Percentiles rank a stretch among this genome's conserved stretches.
Conservation (phyloP, 1,140 invertebrate genomes). For the Bombus superbus region DNA sequence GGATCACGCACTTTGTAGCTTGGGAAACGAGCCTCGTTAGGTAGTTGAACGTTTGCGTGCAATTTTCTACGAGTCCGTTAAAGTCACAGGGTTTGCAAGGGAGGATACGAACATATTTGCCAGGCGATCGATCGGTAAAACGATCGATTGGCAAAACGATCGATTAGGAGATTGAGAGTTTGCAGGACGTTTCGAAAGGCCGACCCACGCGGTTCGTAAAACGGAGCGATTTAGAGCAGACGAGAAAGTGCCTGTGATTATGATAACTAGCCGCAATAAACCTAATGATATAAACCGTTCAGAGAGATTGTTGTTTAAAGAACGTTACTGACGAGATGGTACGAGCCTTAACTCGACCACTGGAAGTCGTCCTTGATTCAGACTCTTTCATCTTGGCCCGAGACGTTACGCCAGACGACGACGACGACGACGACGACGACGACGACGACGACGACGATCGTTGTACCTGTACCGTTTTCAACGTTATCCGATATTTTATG, state of each 20-base stretch:
- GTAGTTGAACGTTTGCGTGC: too few species aligned
- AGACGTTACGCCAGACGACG: not conserved
- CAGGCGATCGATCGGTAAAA: not conserved
- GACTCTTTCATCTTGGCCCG: slow-evolving; percentile 8
- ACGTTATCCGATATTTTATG: not conserved
- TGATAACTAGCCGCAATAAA: slow-evolving; percentile 56
- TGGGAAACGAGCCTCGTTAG: not conserved
- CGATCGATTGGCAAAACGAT: not conserved
- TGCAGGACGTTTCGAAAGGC: slow-evolving; percentile 38
- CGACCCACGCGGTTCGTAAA: slow-evolving; percentile 21
- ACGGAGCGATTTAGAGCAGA: slow-evolving; percentile 23
- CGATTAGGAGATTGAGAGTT: slow-evolving; percentile 19
- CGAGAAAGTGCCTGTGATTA: slow-evolving; percentile 56
- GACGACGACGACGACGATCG: not conserved
- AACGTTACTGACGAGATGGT: slow-evolving; percentile 2
- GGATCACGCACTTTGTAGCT: not conserved
- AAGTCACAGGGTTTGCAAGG: too few species aligned
- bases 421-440: not conserved
- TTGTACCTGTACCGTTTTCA: not conserved
- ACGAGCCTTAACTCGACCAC: slow-evolving; percentile 22
- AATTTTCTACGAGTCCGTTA: not conserved
- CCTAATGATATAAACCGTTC: slow-evolving; percentile 50
- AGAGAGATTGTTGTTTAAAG: slow-evolving; percentile 43
- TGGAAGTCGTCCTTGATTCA: slow-evolving; percentile 1
- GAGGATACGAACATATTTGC: not conserved